These are phyloP conservation scores for Neodiprion lecontei DNA, from an alignment of 1,140 invertebrate genomes.

Conservation along the genomic window DNA sequence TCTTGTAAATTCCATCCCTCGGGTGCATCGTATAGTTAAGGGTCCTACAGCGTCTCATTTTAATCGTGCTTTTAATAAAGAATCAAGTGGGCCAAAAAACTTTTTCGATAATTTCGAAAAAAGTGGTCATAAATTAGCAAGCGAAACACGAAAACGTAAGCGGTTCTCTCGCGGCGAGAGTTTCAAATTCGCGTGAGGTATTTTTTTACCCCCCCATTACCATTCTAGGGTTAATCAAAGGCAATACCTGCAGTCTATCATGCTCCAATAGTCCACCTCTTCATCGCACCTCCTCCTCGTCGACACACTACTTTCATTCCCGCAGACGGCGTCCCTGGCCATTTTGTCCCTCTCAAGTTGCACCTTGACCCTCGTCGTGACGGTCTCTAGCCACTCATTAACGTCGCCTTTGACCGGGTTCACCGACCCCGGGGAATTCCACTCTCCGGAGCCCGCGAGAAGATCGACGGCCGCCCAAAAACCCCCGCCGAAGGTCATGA, in stretches of 20 bases:
- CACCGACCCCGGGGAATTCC: conserved; percentile 11
- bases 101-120: too few species aligned
- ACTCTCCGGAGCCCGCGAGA: conserved; percentile 32
- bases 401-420: conserved; percentile 36
- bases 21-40: too few species aligned
- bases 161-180: too few species aligned
- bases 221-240: neutral
- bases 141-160: too few species aligned
- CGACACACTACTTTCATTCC: neutral
- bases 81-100: too few species aligned
- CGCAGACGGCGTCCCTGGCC: neutral
- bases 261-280: conserved; percentile 25
- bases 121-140: too few species aligned
- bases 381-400: conserved; percentile 44
- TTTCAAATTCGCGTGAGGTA: too few species aligned
- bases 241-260: conserved; percentile 40
- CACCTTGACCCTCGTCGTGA: conserved; percentile 33
- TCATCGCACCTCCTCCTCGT: neutral
- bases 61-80: too few species aligned
- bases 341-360: conserved; percentile 6
- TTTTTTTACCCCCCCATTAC: too few species aligned
- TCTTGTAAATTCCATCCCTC: too few species aligned
- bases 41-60: too few species aligned
- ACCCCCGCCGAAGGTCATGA: conserved; percentile 27
- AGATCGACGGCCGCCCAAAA: conserved; percentile 44